These are phyloP conservation scores for Heteromormyrus szaboi DNA, from an alignment of 2,797 vertebrate species.

Conservation along the genomic window DNA sequence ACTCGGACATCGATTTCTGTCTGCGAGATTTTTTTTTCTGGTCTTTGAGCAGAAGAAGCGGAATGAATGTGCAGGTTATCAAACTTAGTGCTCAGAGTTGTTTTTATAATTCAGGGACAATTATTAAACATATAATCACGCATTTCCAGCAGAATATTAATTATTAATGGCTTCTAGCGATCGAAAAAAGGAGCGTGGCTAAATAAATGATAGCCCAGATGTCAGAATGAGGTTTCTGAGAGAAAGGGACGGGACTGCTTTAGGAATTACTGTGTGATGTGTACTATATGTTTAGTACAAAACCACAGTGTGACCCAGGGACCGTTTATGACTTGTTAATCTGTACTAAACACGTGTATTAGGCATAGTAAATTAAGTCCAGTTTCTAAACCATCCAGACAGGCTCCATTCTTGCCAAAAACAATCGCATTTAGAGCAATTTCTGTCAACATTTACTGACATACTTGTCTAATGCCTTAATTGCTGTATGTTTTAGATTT, in stretches of 20 bases:
- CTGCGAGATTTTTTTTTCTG: neutral
- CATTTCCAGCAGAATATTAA: constrained; percentile 56
- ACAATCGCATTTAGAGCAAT: neutral
- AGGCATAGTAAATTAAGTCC: neutral
- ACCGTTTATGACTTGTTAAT: neutral
- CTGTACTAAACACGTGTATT: neutral
- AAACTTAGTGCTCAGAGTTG: neutral
- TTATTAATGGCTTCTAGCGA: constrained; percentile 47
- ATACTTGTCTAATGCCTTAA: neutral
- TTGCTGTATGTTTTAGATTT: neutral
- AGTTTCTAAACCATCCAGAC: neutral
- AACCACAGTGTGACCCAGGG: neutral
- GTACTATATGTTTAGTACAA: neutral
- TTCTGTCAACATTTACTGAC: neutral
- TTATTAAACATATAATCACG: constrained; percentile 57
- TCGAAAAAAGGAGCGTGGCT: constrained; percentile 41
- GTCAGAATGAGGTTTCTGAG: neutral
- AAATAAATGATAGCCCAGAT: constrained; percentile 54
- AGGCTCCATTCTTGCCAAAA: neutral
- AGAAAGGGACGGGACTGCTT: neutral
- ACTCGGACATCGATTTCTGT: neutral
- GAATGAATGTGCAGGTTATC: neutral
- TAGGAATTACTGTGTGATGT: neutral
- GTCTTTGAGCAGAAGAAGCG: neutral
- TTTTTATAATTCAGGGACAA: constrained; percentile 49